phyloP scores from a whole-genome alignment of 1,140 invertebrate genomes.

The Caenorhabditis briggsae region DNA sequence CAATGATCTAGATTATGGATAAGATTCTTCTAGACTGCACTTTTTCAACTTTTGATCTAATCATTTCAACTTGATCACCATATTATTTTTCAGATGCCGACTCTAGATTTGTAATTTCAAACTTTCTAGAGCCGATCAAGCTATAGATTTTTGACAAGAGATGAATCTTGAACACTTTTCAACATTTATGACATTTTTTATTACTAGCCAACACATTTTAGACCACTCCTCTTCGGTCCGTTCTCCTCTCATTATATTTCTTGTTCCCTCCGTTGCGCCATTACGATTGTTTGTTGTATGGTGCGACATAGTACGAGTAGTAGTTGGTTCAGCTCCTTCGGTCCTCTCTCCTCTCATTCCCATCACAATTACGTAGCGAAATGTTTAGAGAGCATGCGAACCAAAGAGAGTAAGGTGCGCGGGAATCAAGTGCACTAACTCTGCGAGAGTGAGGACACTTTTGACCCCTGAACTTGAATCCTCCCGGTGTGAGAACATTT shows the following conservation, averaged over 20 bases:
- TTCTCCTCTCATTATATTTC: constrained; percentile 30
- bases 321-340: not conserved
- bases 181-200: not conserved
- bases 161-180: not conserved
- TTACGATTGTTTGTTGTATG: constrained; percentile 53
- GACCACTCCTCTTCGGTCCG: not conserved
- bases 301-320: constrained; percentile 44
- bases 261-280: not conserved
- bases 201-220: not conserved
- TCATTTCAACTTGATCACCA: too few relatives aligned
- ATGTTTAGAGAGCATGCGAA: constrained; percentile 46
- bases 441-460: constrained; percentile 41
- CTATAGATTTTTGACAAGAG: too few relatives aligned
- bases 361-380: constrained; percentile 55
- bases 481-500: constrained; percentile 13
- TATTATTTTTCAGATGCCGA: too few relatives aligned
- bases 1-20: too few relatives aligned
- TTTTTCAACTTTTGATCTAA: too few relatives aligned
- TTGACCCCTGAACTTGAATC: constrained; percentile 27
- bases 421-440: constrained; percentile 50
- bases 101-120: too few relatives aligned
- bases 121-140: too few relatives aligned
- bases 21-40: too few relatives aligned
- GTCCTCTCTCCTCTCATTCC: constrained; percentile 40
- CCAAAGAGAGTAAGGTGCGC: constrained; percentile 35